Base-by-base conservation (phyloP, 2,113 vertebrate genomes). In the Emydocephalus ijimae region DNA sequence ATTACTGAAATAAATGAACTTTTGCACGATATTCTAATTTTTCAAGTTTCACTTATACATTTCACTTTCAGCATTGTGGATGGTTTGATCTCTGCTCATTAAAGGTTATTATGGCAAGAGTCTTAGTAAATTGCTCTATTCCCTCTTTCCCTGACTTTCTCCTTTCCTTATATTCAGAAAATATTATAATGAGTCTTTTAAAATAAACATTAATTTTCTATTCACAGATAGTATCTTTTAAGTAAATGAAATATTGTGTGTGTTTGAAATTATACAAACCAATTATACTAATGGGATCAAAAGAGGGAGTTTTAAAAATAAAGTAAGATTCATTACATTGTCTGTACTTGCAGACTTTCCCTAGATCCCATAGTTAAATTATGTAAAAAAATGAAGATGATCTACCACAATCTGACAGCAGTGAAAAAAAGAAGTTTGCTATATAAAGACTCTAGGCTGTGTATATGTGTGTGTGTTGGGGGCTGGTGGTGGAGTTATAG, bases 251-350 rank as follows among this genome's bases (percentile, higher is more conserved):
- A 0, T 81, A 52, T 92, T 92, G 57, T 3, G 61, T 23, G 1
- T 57, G 55, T 81, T 43, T 88, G 89, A 56, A 93, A 50, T 74
- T 91, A 89, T 89, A 7, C 90, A 94, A 59, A 14, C 5, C 48
- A 90, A 54, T 61, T 91, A 34, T 89, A 91, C 2, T 48, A 89
- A 87, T 86, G 93, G 11, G 86, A 56, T 86, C 1, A 88, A 93
- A 93, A 29, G 48, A 74, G 26, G 57, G 74, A 24, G 56, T 88
- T 92, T 93, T 74, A 29, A 92, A 89, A 86, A 94, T 43, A 89
- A 92, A 4, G 1, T 29, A 88, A 74, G 93, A 24, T 87, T 0
- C 74, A 87, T 91, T 90, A 21, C 50, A 59, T 91, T 88, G 55
- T 4, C 20, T 95, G 64, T 0, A 18, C 91, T 94, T 92, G 55